Evolutionary conservation across 1,140 invertebrate genomes (phyloP).

Genomic region (Berghia stephanieae): DNA sequence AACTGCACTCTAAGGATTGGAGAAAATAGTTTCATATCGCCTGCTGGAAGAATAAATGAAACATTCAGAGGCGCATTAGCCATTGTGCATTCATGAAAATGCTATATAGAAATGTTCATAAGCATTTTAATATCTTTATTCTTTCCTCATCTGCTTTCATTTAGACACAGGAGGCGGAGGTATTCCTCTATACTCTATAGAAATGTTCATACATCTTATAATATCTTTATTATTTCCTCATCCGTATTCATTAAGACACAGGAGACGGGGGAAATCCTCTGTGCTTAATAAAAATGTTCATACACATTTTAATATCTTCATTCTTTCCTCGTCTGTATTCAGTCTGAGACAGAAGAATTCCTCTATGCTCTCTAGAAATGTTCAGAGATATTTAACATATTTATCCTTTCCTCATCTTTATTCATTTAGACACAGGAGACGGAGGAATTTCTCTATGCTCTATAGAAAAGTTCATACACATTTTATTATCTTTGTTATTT

Average conservation of each 20-base stretch:
- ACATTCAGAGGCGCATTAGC: neutral
- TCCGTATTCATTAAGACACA: neutral
- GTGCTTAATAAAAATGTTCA: neutral
- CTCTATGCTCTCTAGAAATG: too few species aligned
- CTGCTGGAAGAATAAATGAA: neutral
- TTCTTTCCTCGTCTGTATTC: too few species aligned
- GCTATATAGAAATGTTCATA: neutral
- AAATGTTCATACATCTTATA: too few species aligned
- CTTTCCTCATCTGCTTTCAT: too few species aligned
- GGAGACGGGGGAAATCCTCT: too few species aligned
- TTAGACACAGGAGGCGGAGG: neutral
- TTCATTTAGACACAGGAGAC: neutral
- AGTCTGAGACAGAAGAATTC: neutral
- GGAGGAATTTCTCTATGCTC: too few species aligned
- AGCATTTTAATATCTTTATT: neutral
- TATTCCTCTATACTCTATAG: too few species aligned
- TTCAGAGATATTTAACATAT: neutral
- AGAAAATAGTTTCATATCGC: too few species aligned
- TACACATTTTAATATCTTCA: neutral
- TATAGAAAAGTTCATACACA: neutral
- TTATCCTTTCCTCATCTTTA: neutral
- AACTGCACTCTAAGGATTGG: too few species aligned
- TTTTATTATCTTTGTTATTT: neutral
- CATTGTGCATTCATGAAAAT: neutral
- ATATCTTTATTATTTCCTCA: neutral